These are phyloP conservation scores for Illadopsis cleaveri DNA, from an alignment of 2,113 vertebrate species.

Conservation along the genomic window DNA sequence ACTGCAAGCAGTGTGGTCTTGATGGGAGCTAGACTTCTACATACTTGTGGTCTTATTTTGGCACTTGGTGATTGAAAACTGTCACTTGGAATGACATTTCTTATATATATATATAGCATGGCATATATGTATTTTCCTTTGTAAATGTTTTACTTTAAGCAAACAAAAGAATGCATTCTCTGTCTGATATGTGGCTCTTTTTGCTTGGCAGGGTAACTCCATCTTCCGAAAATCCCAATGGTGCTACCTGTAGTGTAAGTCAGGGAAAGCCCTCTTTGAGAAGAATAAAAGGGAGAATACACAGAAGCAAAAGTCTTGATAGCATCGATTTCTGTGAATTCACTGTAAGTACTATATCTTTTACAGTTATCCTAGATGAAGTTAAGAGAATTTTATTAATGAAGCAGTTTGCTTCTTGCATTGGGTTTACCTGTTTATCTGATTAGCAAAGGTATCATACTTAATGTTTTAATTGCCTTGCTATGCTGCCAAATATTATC, in stretches of 20 bases:
- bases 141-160: background rate
- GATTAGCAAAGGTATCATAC: background rate
- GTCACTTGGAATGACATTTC: background rate
- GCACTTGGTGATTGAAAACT: background rate
- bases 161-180: background rate
- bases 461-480: background rate
- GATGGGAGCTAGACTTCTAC: background rate
- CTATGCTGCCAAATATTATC: background rate
- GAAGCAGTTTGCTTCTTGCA: background rate
- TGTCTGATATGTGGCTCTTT: background rate
- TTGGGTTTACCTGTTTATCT: background rate
- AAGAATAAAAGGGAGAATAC: slow-evolving; percentile 94
- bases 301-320: slow-evolving; percentile 94
- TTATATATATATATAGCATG: background rate
- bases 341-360: slow-evolving; percentile 82
- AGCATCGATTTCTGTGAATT: slow-evolving; percentile 94
- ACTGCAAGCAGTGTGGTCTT: background rate
- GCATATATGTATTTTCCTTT: background rate
- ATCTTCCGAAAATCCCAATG: slow-evolving; percentile 87
- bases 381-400: background rate
- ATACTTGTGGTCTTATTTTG: background rate
- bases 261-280: slow-evolving; percentile 95
- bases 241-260: slow-evolving; percentile 85
- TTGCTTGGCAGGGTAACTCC: slow-evolving; percentile 86
- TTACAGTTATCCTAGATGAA: background rate